Evolutionary conservation across 2,888 invertebrate genomes (phyloP).

Genomic region (Scaptomyza tumidula): DNA sequence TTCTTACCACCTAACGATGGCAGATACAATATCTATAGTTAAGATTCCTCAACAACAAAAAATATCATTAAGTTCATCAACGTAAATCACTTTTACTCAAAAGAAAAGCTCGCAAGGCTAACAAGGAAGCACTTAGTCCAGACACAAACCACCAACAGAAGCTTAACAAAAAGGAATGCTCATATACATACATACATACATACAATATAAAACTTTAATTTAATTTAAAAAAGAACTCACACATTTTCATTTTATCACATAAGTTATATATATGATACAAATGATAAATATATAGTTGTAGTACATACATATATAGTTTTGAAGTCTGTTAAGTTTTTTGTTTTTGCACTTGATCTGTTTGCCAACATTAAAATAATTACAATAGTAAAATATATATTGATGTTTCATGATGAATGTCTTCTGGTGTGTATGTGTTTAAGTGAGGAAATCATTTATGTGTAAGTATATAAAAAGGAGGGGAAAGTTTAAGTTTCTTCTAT

Average conservation of each 20-base stretch:
- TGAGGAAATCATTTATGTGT: slow-evolving; percentile 13
- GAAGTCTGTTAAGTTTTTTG: slow-evolving; percentile 52
- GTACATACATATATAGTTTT: slow-evolving; percentile 2
- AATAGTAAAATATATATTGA: slow-evolving; percentile 16
- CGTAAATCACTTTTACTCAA: too few species aligned
- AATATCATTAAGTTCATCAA: slow-evolving; percentile 1
- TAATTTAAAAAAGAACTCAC: slow-evolving; percentile 56
- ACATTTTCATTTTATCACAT: slow-evolving; percentile 73
- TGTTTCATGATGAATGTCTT: slow-evolving; percentile 46
- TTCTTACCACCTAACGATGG: slow-evolving; percentile 5
- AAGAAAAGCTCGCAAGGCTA: slow-evolving; percentile 17
- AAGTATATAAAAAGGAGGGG: slow-evolving; percentile 20
- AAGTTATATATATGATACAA: slow-evolving; percentile 49
- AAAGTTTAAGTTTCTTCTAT: slow-evolving; percentile 26
- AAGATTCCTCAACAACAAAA: slow-evolving; percentile 1
- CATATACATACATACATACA: slow-evolving; percentile 5
- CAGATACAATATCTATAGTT: slow-evolving; percentile 10
- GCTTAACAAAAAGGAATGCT: slow-evolving; percentile 2
- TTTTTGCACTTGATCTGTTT: slow-evolving; percentile 61
- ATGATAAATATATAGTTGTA: slow-evolving; percentile 46
- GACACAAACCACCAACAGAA: slow-evolving; percentile 18
- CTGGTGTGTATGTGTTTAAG: slow-evolving; percentile 9
- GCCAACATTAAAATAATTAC: slow-evolving; percentile 59
- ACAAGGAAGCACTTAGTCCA: not conserved
- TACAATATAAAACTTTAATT: slow-evolving; percentile 57